These are phyloP conservation scores for Brachyhypopomus occidentalis DNA, from an alignment of 2,113 vertebrate species.

Conservation along the genomic window DNA sequence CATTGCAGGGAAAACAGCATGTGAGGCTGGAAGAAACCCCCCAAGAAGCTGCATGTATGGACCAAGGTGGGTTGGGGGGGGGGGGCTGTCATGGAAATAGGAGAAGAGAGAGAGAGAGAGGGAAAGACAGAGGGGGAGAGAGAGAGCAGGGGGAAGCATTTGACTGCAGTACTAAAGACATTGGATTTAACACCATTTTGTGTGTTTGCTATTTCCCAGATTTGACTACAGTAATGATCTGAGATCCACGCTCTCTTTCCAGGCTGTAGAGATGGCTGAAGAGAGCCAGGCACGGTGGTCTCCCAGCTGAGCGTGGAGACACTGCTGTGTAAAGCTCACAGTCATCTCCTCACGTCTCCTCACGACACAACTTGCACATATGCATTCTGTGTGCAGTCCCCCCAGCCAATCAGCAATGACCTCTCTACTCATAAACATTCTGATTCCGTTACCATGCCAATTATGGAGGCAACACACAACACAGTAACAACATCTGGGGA, in stretches of 20 bases:
- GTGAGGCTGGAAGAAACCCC: not conserved
- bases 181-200: slow-evolving; percentile 12
- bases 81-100: not conserved
- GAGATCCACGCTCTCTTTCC: too few relatives aligned
- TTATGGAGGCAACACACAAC: not conserved
- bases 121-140: not conserved
- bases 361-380: not conserved
- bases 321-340: too few relatives aligned
- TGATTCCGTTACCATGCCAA: not conserved
- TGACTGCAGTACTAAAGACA: not conserved
- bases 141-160: not conserved
- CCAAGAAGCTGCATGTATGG: not conserved
- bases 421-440: not conserved
- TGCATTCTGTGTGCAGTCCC: not conserved
- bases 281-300: too few relatives aligned
- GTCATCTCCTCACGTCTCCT: not conserved
- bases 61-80: not conserved
- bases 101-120: not conserved
- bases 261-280: not conserved
- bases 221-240: too few relatives aligned
- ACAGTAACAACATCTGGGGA: not conserved
- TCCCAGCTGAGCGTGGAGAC: too few relatives aligned
- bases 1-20: not conserved
- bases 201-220: not conserved
- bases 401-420: not conserved